These are phyloP conservation scores for Meghimatium bilineatum DNA, from an alignment of 2,888 invertebrate species.

Conservation along the genomic window DNA sequence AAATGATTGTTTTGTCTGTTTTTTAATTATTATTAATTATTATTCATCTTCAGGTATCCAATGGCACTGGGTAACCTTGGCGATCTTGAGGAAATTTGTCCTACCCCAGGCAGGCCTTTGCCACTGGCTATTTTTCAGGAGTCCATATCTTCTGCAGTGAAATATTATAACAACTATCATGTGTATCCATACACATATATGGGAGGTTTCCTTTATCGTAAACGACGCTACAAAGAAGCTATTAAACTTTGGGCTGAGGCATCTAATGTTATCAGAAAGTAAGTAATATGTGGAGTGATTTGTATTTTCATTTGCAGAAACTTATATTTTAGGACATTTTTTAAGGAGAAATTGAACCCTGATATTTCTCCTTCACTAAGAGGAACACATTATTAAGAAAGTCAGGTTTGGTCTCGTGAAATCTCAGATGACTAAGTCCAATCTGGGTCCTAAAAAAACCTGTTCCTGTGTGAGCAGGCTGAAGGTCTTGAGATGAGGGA, in stretches of 20 bases:
- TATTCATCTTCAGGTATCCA: constrained; percentile 81
- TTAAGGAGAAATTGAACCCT: no score
- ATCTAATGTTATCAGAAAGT: constrained; percentile 93
- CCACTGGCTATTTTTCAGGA: constrained; percentile 87
- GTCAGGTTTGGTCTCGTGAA: no score
- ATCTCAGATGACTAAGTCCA: no score
- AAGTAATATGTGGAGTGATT: constrained; percentile 58
- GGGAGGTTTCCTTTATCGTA: constrained; percentile 92
- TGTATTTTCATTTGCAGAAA: background rate
- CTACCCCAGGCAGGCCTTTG: constrained; percentile 83
- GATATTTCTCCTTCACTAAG: no score
- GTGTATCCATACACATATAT: constrained; percentile 97
- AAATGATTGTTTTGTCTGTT: background rate
- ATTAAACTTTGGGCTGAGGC: constrained; percentile 96
- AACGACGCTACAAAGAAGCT: constrained; percentile 92
- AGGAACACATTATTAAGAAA: no score
- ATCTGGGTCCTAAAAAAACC: no score
- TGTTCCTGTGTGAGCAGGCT: no score
- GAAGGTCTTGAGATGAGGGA: no score
- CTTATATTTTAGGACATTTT: no score
- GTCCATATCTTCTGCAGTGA: constrained; percentile 88
- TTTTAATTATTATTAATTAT: background rate
- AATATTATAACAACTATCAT: constrained; percentile 91
- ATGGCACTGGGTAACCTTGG: constrained; percentile 95
- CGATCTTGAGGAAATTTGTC: constrained; percentile 90